These are phyloP conservation scores for Scaptomyza cyrtandrae DNA, from an alignment of 2,888 invertebrate species.

Conservation along the genomic window DNA sequence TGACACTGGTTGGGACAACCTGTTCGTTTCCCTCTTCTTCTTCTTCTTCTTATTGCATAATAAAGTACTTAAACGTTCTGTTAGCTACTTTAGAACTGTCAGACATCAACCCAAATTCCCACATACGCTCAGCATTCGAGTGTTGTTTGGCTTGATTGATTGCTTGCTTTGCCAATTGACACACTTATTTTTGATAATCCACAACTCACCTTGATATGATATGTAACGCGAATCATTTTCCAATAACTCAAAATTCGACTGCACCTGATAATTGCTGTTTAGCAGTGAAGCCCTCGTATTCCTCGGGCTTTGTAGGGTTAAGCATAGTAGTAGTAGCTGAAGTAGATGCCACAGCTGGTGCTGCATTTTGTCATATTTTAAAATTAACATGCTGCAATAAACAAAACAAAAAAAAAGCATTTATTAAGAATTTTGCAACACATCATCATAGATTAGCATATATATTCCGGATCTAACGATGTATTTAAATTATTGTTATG, in stretches of 20 bases:
- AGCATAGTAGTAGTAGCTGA: constrained; percentile 40
- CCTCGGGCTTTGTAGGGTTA: constrained; percentile 43
- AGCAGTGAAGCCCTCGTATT: constrained; percentile 25
- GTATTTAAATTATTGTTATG: too few species aligned
- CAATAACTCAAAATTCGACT: constrained; percentile 74
- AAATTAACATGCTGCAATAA: constrained; percentile 72
- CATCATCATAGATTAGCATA: constrained; percentile 23
- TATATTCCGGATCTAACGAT: constrained; percentile 1
- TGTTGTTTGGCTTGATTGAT: constrained; percentile 63
- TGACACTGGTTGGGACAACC: constrained; percentile 31
- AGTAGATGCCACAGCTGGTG: constrained; percentile 52
- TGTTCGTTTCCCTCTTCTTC: constrained; percentile 34
- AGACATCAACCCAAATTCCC: constrained; percentile 62
- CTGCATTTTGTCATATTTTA: constrained; percentile 69
- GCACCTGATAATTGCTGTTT: constrained; percentile 40
- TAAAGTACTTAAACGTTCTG: constrained; percentile 33
- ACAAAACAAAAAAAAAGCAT: constrained; percentile 17
- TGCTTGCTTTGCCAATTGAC: constrained; percentile 58
- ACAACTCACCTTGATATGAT: constrained; percentile 83
- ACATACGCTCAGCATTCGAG: constrained; percentile 30
- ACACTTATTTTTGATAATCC: constrained; percentile 66
- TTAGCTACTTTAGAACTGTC: constrained; percentile 42
- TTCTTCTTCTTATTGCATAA: constrained; percentile 41
- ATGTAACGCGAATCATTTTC: constrained; percentile 84
- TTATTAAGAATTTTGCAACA: constrained; percentile 6